Evolutionary conservation across 2,113 vertebrate genomes (phyloP).

Genomic region (Aythya baeri): DNA sequence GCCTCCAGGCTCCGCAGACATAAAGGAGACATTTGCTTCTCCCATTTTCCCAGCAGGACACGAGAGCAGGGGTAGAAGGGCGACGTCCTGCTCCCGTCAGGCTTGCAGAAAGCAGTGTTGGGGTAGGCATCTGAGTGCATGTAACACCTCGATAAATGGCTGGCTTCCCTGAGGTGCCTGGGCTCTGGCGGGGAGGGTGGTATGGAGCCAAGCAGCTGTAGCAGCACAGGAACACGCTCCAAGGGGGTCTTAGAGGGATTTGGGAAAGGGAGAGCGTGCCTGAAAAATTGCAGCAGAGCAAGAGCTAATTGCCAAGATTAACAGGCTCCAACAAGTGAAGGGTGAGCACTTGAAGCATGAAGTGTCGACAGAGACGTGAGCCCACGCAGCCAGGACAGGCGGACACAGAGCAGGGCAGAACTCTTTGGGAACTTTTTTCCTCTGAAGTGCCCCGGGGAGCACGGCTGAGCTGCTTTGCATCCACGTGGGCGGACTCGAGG

Average conservation of each 20-base stretch:
- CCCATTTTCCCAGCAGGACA: conserved; percentile 6
- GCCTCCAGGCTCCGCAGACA: background rate
- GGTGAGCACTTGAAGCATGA: conserved; percentile 51
- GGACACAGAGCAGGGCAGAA: background rate
- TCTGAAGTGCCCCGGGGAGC: background rate
- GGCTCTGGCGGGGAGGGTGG: background rate
- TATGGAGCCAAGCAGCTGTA: conserved; percentile 31
- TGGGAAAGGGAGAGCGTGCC: background rate
- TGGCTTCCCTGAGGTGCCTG: background rate
- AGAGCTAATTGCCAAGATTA: conserved; percentile 62
- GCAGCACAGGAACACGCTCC: conserved; percentile 1
- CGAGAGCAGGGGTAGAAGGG: conserved; percentile 42
- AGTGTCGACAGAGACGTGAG: background rate
- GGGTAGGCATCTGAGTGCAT: background rate
- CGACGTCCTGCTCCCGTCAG: background rate
- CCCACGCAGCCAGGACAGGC: background rate
- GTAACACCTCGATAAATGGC: conserved; percentile 29
- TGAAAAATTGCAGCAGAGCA: conserved; percentile 22
- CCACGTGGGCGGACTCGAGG: background rate
- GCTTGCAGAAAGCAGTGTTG: background rate
- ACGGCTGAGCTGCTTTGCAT: background rate
- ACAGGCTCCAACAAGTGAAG: conserved; percentile 53
- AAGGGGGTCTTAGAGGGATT: conserved; percentile 51
- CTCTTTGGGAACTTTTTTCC: background rate
- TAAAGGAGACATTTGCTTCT: conserved; percentile 17